Base-by-base conservation (phyloP, 2,888 invertebrate species). In the Eucera pruinosa region DNA sequence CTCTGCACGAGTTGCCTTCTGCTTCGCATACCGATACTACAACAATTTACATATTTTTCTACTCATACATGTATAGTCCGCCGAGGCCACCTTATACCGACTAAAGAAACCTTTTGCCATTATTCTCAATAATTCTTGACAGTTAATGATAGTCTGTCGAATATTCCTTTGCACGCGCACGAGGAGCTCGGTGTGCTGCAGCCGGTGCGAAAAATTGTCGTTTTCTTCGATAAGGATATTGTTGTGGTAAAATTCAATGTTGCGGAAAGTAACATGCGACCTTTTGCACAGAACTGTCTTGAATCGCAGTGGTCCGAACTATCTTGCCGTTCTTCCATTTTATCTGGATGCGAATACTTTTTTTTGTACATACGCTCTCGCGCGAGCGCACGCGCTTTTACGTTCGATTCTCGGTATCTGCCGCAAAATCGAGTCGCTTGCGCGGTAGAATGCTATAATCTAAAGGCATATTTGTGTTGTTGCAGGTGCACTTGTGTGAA, bases 401-500 rank as follows among this genome's bases (percentile, higher is more conserved):
- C 25, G 47, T 66, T 71, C 66, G 57, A 50, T 66, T 57, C 50
- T 27, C 11, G 57, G 66, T 66, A 57, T 57, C 39, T 41, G 66
- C 36, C 9, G 13, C 25, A 33, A 50, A 66, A 66, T 71, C 48
- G 48, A 57, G 41, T 27, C 13, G 23, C 52, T 43, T 50, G 30
- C 41, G 27, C 69, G 52, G 43, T 71, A 57, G 61, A 45, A 48
- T 57, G 33, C 48, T 57, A 52, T 58, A 57, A 75, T 73, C 57
- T 67, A 36, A 41, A 68, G 71, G 45, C 39, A 71, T 57, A 20
- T 48, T 50, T 55, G 50, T 80, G 78, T 82, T 55, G 78, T 87
- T 87, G 39, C 86, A 88, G 88, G 84, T 82, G 75, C 79, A 82
- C 74, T 82, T 80, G 82, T 81, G 80, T 78, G 76, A 75, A 55